Evolutionary conservation across 2,797 vertebrate genomes (phyloP).

Genomic region (Gallinago stenura): DNA sequence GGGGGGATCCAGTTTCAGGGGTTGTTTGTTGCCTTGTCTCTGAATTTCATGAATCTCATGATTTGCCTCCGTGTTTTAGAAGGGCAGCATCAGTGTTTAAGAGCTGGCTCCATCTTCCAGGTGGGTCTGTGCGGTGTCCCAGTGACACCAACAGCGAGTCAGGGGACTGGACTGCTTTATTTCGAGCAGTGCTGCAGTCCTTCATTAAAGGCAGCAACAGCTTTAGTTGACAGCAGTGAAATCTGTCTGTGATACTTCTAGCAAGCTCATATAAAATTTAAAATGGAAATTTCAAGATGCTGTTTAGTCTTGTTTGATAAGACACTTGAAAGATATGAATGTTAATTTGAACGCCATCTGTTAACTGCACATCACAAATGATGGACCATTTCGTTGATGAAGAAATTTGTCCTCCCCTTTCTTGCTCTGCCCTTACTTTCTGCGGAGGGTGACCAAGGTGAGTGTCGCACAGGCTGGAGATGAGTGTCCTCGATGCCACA

Average conservation of each 20-base stretch:
- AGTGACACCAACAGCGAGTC: accelerated
- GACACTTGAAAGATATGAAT: slow-evolving; percentile 57
- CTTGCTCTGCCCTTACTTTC: not conserved
- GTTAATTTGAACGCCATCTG: slow-evolving; percentile 45
- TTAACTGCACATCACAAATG: not conserved
- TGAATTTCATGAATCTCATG: not conserved
- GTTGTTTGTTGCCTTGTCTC: not conserved
- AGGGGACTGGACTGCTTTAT: not conserved
- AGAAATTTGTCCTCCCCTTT: not conserved
- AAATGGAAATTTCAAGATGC: slow-evolving; percentile 65
- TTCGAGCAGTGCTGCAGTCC: not conserved
- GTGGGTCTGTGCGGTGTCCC: not conserved
- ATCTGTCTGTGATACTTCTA: slow-evolving; percentile 32
- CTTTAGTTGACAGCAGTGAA: slow-evolving; percentile 45
- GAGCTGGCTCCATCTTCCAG: not conserved
- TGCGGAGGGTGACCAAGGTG: not conserved
- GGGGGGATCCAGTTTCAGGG: not conserved
- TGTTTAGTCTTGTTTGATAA: slow-evolving; percentile 70
- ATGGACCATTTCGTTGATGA: slow-evolving; percentile 43
- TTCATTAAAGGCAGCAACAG: slow-evolving; percentile 39
- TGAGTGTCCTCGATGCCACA: accelerated
- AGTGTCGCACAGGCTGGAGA: not conserved
- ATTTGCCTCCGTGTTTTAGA: not conserved
- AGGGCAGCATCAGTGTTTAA: not conserved
- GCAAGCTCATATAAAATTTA: slow-evolving; percentile 29